Base-by-base conservation (phyloP, 2,113 vertebrate species). In the Bubo bubo region DNA sequence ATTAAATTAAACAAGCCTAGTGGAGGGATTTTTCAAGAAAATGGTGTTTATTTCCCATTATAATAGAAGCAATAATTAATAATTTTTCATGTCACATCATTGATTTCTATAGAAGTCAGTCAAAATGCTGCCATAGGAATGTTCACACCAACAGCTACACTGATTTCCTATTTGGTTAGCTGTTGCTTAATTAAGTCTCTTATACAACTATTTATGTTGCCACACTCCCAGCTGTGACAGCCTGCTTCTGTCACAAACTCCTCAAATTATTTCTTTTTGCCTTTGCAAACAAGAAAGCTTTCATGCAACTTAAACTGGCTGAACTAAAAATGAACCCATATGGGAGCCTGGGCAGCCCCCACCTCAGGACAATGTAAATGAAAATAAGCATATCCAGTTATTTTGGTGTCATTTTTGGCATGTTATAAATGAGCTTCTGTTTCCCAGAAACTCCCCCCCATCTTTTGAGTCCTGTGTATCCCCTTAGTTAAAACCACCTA, bases 111-210 rank as follows among this genome's bases (percentile, higher is more conserved):
- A 94, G 24, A n/a, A 91, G 56, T 55, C 81, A 89, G 43, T 58
- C 32, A 97, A 93, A 96, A 94, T 74, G 59, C 53, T 88, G 28
- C 63, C 34, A 59, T 68, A 63, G 55, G 45, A 93, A 93, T 88
- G 86, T 83, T 93, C 37, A 87, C n/a, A 86, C 24, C 83, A 47
- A 73, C 67, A 90, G 50, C 34, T 68, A 39, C 52, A 87, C 17
- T 92, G 63, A 94, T 83, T 95, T 87, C 62, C 79, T 93, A 1
- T 14, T 81, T 12, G 49, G 67, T 94, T 93, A 95, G 70, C 37
- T 91, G 49, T 50, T 63, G 35, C 59, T 96, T 96, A 82, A 94
- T 90, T 95, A 92, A 80, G 60, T 89, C 9, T 43, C 39, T 43
- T 35, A 10, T 26, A 74, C 63, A 93, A 55, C 28, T 50, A 16